Evolutionary conservation across 2,797 vertebrate species (phyloP), one percentile per base, ranked within the genome.

Genomic region (Lepus townsendii): DNA sequence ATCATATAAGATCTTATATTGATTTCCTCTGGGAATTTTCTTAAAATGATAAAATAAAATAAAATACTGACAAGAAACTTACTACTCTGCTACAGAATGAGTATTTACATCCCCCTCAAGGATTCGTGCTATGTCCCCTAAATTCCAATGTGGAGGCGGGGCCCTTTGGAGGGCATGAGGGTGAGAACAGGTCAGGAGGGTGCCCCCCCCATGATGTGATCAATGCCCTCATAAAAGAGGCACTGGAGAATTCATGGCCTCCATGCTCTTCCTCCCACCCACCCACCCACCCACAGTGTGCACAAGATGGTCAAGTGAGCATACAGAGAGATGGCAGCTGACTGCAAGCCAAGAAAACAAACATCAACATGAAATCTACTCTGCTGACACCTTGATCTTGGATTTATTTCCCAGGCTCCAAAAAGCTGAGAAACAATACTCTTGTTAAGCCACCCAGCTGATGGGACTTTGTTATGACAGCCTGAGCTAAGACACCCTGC

Each of bases 11-110:
- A 90, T 42, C 3, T 65, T 72, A 11, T 90, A 66, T 57, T 66
- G 42, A 90, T 47, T 86, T 94, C 66, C 92, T 90, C 42, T 65
- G 35, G 17, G 38, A 82, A 94, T 62, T 68, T 80, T n/a, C 62
- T 82, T 73, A 62, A 86, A 82, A 85, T 73, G 32, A n/a, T 32
- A 66, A 42, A 42, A 42, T 1, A 42, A 42, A 8, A 42, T 35
- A 35, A 94, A 80, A 82, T 86, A 24, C 13, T 50, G 24, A 73
- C 24, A 17, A 68, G 38, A n/a, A 86, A 80, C 3, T 54, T 30
- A 68, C 30, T 66, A 57, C 32, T 6, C 54, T 86, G 42, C 42
- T 42, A 42, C 42, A 9, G 42, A 42, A 42, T 42, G 42, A 42
- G 42, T 42, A 42, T 9, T 42, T 42, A 42, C 42, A 42, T 42